Evolutionary conservation across 2,113 vertebrate species (phyloP).

Genomic region (Balaeniceps rex): DNA sequence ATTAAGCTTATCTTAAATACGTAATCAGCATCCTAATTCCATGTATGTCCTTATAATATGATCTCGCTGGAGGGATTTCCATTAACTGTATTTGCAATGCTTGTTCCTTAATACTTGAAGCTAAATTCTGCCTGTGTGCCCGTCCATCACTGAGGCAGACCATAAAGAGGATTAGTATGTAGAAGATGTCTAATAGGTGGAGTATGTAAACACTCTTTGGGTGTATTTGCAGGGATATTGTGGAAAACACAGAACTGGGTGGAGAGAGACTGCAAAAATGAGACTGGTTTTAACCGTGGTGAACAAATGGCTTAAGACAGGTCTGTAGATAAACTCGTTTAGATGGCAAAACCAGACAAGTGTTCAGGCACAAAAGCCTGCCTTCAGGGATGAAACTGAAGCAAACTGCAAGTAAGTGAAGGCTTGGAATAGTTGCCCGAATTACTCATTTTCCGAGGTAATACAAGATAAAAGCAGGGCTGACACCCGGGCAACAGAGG

Average conservation of each 20-base stretch:
- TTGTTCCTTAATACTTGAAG: not conserved
- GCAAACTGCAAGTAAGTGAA: not conserved
- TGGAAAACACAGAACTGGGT: not conserved
- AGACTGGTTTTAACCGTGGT: not conserved
- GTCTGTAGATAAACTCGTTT: not conserved
- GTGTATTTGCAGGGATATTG: not conserved
- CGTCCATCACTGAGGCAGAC: fast-evolving
- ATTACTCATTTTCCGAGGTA: not conserved
- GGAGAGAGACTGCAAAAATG: not conserved
- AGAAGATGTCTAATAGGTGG: not conserved
- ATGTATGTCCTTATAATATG: fast-evolving
- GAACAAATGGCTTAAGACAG: not conserved
- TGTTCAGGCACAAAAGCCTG: not conserved
- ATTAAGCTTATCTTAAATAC: not conserved
- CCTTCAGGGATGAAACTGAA: not conserved
- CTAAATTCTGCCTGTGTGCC: not conserved
- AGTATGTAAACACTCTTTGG: fast-evolving
- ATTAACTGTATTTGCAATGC: not conserved
- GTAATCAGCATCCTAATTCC: not conserved
- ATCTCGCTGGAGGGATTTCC: not conserved
- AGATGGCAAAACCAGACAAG: not conserved
- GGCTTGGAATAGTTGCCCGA: not conserved
- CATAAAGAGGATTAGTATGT: not conserved
- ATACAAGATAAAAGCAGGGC: not conserved
- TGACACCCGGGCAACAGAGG: not conserved